Conservation (phyloP, 1,140 invertebrate genomes). For the Halesus radiatus region DNA sequence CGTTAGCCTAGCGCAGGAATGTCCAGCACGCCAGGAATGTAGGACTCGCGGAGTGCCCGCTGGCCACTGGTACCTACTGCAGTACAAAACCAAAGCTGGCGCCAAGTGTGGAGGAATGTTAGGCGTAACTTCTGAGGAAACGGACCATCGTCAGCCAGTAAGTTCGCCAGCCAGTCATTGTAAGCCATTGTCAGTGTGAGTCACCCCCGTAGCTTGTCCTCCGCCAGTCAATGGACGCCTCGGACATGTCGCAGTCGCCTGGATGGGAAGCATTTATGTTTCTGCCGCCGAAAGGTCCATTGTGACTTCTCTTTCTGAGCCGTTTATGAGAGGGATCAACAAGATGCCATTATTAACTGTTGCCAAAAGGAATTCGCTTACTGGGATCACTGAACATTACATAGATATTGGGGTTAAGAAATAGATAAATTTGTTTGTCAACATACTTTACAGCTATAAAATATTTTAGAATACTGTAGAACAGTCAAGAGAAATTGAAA, state of each 20-base stretch:
- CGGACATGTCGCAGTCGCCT: neutral
- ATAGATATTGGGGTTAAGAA: too few species aligned
- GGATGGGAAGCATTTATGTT: neutral
- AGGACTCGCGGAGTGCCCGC: neutral
- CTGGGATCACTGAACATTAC: too few species aligned
- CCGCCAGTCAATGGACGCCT: slow-evolving; percentile 2
- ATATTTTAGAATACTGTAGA: too few species aligned
- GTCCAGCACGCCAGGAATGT: slow-evolving; percentile 5
- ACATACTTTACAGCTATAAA: too few species aligned
- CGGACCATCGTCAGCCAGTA: neutral
- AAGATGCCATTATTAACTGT: too few species aligned
- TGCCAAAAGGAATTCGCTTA: too few species aligned
- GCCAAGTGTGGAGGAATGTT: neutral
- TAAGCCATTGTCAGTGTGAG: neutral
- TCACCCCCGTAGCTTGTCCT: neutral
- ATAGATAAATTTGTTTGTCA: too few species aligned
- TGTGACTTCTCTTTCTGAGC: too few species aligned
- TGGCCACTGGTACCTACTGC: neutral
- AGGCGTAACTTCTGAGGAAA: slow-evolving; percentile 9
- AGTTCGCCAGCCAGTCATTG: neutral
- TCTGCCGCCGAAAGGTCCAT: neutral
- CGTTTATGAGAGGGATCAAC: too few species aligned
- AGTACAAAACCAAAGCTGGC: neutral
- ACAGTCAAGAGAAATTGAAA: too few species aligned
- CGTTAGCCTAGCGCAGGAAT: slow-evolving; percentile 1